Base-by-base conservation (phyloP, 2,888 invertebrate genomes). In the Noctua fimbriata region DNA sequence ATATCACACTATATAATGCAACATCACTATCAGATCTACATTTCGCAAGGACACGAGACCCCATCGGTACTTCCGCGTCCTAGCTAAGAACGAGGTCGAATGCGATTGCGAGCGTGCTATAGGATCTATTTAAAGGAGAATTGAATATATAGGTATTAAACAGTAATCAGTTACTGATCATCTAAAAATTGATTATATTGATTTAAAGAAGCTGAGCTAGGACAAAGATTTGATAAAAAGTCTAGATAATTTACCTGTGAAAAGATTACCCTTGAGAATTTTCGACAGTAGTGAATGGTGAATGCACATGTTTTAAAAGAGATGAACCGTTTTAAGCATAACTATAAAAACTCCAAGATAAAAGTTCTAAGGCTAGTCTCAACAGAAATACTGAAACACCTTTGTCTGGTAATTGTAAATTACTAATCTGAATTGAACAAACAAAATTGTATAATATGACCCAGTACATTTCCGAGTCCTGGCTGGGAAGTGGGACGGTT, bases 381-480 rank as follows among this genome's bases (percentile, higher is more conserved):
- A 70, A 24, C 7, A 52, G 24, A 14, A 69, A 21, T 21, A 1
- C 32, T 65, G 12, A 16, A 21, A 69, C 21, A 21, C 12, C 21
- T 49, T 55, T 55, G n/a, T 52, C 70, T 18, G 63, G 32, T 32
- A 49, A 63, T 63, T 41, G 28, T 55, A 36, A 78, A 60, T 52
- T 52, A 28, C 2, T 32, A 49, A 16, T 67, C 18, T 16, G 9
- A 67, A 36, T 12, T 10, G 36, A 78, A 73, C 58, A 49, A 58
- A 82, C 65, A 16, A 44, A 82, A 63, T 76, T 65, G n/a, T 63
- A 66, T 71, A 73, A 73, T 52, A 69, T 44, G n/a, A 55, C 16
- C 67, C n/a, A 47, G 10, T 65, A 70, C 55, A 89, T 85, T 88
- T 89, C 88, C 87, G 87, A 81, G 87, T 89, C 89, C 89, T 89